A percentile compares a stretch with the other conserved stretches of the same genome.
Evolutionary conservation across 2,113 vertebrate species (phyloP).

Genomic region (Pardalotus punctatus): DNA sequence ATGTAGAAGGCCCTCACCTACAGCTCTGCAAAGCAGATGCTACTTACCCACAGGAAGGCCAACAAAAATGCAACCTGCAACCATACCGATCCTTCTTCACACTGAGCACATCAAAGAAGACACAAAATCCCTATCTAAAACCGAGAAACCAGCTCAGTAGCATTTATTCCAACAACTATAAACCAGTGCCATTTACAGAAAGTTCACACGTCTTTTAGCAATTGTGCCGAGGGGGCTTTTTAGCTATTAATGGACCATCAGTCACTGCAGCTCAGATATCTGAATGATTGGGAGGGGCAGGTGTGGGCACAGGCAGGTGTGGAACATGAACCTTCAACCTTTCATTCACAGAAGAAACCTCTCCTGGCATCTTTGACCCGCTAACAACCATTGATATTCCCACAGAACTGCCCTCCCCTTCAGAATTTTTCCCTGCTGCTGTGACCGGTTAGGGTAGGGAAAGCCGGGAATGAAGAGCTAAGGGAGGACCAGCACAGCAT

Average conservation of each 20-base stretch:
- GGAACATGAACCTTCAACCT: neutral
- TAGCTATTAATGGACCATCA: neutral
- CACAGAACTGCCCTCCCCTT: neutral
- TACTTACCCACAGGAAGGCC: neutral
- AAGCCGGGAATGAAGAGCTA: neutral
- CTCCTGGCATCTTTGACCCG: neutral
- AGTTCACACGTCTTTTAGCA: neutral
- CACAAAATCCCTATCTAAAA: neutral
- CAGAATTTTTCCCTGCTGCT: neutral
- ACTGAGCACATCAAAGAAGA: neutral
- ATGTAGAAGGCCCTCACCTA: neutral
- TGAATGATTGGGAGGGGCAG: neutral
- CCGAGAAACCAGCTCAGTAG: neutral
- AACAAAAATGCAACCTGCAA: neutral
- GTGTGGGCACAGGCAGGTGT: neutral
- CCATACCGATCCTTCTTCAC: neutral
- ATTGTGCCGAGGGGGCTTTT: neutral
- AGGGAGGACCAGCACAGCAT: neutral
- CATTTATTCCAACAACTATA: neutral
- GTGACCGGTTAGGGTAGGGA: neutral
- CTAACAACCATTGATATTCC: neutral
- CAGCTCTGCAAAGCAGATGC: neutral
- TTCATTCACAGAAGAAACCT: neutral
- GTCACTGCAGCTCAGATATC: neutral
- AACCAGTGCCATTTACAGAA: constrained; percentile 1